Evolutionary conservation across 1,140 invertebrate genomes (phyloP), one percentile per base, ranked within the genome.

Genomic region (Drosophila pallidifrons): DNA sequence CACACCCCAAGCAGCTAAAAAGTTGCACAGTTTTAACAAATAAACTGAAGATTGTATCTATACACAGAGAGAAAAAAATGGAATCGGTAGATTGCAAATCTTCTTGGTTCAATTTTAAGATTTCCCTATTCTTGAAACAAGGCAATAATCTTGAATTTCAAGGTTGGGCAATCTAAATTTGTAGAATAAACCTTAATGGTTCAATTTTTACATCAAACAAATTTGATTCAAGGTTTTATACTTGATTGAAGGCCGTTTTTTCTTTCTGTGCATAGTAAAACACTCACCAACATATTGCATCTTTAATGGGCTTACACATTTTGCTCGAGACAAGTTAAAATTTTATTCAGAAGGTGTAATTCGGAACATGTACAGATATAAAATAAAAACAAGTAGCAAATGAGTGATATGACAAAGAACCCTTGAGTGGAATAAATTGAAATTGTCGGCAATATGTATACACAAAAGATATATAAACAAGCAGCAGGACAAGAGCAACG

Each of bases 211-310:
- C 20, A 20, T 4, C 20, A 4, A 20, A 20, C 3, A 25, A 25
- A 3, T 0, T 25, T 25, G 20, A 25, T 25, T 25, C 20, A 25
- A 25, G 20, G 0, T 25, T 25, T 25, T 25, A 25, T 25, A 0
- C 20, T 25, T 25, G 20, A 25, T 25, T 25, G 4, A 25, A 25
- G 20, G 3, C 0, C 0, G 20, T 4, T 0, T 25, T 25, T 25
- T 20, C 20, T 25, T 25, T 25, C 20, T 25, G 20, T 25, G 20
- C 3, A 25, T 25, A 11, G 3, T 25, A 20, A 1, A 20, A 47
- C 30, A 59, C 58, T 60, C 25, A 60, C 58, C 41, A 80, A 7
- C 72, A 75, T 6, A 77, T 10, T 4, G 49, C 15, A 47, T 2
- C 11, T 55, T 46, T 49, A 3, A 77, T 1, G 7, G 46, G 0